A percentile compares a stretch with the other conserved stretches of the same genome.
phyloP scores from a whole-genome alignment of 2,888 invertebrate genomes.

The Spilosoma lubricipeda region DNA sequence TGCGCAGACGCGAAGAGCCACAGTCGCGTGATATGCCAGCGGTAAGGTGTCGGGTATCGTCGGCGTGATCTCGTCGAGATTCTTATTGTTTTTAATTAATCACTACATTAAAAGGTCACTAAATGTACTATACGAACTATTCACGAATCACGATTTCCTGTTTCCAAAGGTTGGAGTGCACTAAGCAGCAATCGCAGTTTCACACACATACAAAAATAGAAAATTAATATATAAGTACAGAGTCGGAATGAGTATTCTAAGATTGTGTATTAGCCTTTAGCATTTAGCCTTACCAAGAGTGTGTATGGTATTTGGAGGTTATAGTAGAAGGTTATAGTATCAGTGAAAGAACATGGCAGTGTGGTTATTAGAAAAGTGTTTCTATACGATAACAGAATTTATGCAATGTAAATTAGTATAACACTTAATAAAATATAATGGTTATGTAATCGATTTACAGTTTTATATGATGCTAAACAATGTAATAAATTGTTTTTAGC shows the following conservation, averaged over 20 bases:
- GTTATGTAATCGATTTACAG: too few relatives aligned
- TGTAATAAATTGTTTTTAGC: too few relatives aligned
- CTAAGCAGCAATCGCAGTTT: too few relatives aligned
- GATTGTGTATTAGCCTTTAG: neutral
- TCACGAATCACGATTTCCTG: constrained; percentile 15
- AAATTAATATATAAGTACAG: neutral
- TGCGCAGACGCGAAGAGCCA: constrained; percentile 60
- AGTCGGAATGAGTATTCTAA: neutral
- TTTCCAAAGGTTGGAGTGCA: constrained; percentile 2
- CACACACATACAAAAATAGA: neutral
- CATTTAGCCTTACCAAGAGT: neutral
- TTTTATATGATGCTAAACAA: too few relatives aligned
- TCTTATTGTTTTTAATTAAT: constrained; percentile 69
- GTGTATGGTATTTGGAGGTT: neutral
- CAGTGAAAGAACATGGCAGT: too few relatives aligned
- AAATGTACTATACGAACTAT: constrained; percentile 9
- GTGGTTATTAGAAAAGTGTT: too few relatives aligned
- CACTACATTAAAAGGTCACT: constrained; percentile 42
- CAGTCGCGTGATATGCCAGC: constrained; percentile 63
- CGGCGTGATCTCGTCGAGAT: constrained; percentile 59
- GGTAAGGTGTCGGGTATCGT: constrained; percentile 52
- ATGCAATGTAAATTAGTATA: too few relatives aligned
- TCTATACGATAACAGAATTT: too few relatives aligned
- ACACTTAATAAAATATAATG: too few relatives aligned
- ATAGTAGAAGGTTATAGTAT: neutral